Percentiles rank a stretch among this genome's conserved stretches.
Evolutionary conservation across 2,888 invertebrate species (phyloP).

Genomic region (Eilema griseolum): DNA sequence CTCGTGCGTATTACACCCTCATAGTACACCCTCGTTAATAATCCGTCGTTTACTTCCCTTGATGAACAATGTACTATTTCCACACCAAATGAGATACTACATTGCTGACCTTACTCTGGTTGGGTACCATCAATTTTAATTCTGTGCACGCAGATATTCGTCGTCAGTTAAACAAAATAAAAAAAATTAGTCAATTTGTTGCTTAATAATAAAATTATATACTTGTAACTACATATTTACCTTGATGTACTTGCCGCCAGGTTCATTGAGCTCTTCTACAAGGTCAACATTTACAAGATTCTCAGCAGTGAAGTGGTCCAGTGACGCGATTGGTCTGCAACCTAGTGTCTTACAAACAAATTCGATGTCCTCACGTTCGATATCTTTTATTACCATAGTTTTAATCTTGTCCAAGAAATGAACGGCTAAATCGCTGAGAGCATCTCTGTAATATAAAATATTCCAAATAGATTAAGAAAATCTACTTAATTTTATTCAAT

Average conservation of each 20-base stretch:
- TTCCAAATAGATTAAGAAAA: background rate
- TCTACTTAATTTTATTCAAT: background rate
- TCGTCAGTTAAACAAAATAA: too few relatives aligned
- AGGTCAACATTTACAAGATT: conserved; percentile 96
- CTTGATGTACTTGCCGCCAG: conserved; percentile 96
- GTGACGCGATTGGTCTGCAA: conserved; percentile 98
- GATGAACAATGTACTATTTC: too few relatives aligned
- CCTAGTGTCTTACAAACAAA: conserved; percentile 98
- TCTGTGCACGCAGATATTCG: too few relatives aligned
- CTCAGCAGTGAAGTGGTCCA: conserved; percentile 98
- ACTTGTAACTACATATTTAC: conserved; percentile 64
- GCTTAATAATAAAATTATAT: too few relatives aligned
- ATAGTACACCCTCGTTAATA: too few relatives aligned
- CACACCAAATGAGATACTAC: too few relatives aligned
- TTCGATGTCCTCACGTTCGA: conserved; percentile 99
- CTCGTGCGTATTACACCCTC: too few relatives aligned
- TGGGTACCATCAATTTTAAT: too few relatives aligned
- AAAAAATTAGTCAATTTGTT: too few relatives aligned
- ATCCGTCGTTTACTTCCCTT: too few relatives aligned
- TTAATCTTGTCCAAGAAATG: conserved; percentile 99
- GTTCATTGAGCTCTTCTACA: conserved; percentile 97
- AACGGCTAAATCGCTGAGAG: conserved; percentile 97
- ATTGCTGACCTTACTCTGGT: too few relatives aligned
- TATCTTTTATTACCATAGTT: conserved; percentile 98
- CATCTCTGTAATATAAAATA: conserved; percentile 90